A percentile compares a stretch with the other conserved stretches of the same genome.
These are phyloP conservation scores for Oscheius sp. DNA, from an alignment of 2,888 invertebrate species.

Conservation along the genomic window DNA sequence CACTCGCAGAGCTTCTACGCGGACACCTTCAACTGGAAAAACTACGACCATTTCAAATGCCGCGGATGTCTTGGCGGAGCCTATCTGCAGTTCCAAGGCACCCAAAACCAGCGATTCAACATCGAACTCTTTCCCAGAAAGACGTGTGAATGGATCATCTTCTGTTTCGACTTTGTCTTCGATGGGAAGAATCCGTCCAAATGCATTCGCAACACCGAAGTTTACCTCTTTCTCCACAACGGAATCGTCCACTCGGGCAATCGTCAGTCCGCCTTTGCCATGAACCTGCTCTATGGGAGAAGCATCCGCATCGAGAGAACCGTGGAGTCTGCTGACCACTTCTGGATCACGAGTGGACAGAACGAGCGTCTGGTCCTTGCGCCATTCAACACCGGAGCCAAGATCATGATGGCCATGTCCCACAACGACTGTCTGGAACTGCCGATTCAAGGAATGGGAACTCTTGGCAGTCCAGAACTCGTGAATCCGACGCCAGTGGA, in stretches of 20 bases:
- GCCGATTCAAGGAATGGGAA: not conserved
- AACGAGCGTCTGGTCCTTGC: slow-evolving; percentile 15
- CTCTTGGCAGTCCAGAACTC: not conserved
- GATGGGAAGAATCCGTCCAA: not conserved
- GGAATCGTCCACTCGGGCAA: slow-evolving; percentile 7
- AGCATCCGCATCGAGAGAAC: slow-evolving; percentile 7
- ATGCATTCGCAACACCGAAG: not conserved
- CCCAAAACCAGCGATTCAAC: not conserved
- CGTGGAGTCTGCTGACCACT: not conserved
- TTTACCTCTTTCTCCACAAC: not conserved
- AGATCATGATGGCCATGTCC: slow-evolving; percentile 1
- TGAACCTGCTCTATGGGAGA: not conserved
- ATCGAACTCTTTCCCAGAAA: slow-evolving; percentile 2
- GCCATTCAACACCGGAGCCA: not conserved
- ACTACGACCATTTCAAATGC: too few species aligned
- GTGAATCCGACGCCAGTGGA: not conserved
- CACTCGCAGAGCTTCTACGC: too few species aligned
- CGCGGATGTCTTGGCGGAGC: too few species aligned
- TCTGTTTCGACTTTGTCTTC: not conserved
- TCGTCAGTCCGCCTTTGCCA: slow-evolving; percentile 5
- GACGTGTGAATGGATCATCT: not conserved
- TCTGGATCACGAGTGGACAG: slow-evolving; percentile 6
- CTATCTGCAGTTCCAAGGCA: too few species aligned
- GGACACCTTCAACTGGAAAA: too few species aligned
- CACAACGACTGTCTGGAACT: not conserved